Percentiles rank a stretch among this genome's conserved stretches.
These are phyloP conservation scores for Arrhamphus sclerolepis DNA, from an alignment of 2,797 vertebrate species.

Conservation along the genomic window DNA sequence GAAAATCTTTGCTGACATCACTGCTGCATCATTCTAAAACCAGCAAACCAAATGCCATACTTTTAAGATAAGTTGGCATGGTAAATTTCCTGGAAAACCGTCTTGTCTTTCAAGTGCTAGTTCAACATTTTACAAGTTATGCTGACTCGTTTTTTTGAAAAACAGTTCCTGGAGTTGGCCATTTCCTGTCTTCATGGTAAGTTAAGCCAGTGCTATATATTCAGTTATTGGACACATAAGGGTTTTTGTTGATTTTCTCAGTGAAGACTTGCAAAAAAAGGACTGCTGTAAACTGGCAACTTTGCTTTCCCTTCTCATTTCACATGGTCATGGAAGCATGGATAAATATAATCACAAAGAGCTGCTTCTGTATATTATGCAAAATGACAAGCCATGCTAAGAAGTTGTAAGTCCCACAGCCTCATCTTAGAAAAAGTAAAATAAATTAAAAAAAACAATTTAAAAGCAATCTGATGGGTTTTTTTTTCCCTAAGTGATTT, in stretches of 20 bases:
- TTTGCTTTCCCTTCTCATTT: slow-evolving; percentile 7
- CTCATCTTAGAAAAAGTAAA: neutral
- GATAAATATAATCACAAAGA: slow-evolving; percentile 10
- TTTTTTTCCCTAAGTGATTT: neutral
- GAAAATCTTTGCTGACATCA: too few species aligned
- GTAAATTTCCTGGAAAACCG: slow-evolving; percentile 6
- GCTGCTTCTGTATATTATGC: neutral
- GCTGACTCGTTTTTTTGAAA: too few species aligned
- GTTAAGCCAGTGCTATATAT: neutral
- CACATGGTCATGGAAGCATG: neutral
- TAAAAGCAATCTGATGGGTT: neutral
- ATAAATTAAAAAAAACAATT: neutral
- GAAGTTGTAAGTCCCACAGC: neutral
- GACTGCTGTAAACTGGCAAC: neutral
- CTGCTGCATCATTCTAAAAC: too few species aligned
- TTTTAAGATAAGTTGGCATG: slow-evolving; percentile 22
- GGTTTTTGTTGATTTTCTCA: too few species aligned
- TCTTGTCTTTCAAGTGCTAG: neutral
- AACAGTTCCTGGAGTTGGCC: neutral
- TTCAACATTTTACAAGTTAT: neutral
- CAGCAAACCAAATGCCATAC: neutral
- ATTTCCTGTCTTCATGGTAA: neutral
- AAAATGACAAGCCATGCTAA: neutral
- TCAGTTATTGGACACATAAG: too few species aligned
- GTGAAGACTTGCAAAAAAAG: too few species aligned